These are phyloP conservation scores for Rousettus madagascariensis DNA, from an alignment of 2,797 vertebrate genomes.

Conservation along the genomic window DNA sequence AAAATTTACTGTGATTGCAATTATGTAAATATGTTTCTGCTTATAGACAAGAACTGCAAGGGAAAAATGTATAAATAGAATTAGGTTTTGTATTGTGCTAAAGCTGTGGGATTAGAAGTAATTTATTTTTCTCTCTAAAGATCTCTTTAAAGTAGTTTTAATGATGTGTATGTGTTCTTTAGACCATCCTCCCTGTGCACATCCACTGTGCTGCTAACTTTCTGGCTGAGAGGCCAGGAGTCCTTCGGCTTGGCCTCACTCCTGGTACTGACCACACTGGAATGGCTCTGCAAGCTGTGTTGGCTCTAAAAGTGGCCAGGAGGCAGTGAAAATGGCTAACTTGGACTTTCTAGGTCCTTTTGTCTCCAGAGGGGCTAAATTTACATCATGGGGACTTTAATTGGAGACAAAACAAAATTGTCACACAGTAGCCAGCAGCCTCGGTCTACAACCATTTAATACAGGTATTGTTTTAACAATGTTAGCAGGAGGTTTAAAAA, in stretches of 20 bases:
- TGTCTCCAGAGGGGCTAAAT: conserved; percentile 75
- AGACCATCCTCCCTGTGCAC: background rate
- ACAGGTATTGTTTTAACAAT: background rate
- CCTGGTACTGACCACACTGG: background rate
- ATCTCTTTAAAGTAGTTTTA: conserved; percentile 51
- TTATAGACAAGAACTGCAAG: conserved; percentile 71
- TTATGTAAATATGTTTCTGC: conserved; percentile 77
- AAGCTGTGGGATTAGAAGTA: conserved; percentile 51
- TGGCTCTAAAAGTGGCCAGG: conserved; percentile 74
- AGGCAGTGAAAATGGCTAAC: conserved; percentile 73
- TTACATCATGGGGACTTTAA: conserved; percentile 56
- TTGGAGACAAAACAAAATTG: conserved; percentile 12
- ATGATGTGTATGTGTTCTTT: background rate
- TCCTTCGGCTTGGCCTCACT: background rate
- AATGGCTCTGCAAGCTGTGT: background rate
- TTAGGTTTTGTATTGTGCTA: conserved; percentile 63
- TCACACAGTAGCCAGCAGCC: background rate
- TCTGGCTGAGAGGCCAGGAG: background rate
- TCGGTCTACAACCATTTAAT: background rate
- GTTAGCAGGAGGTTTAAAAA: background rate
- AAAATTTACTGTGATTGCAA: conserved; percentile 75
- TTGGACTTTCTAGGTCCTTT: conserved; percentile 74
- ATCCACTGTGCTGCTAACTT: background rate
- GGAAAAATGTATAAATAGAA: conserved; percentile 71
- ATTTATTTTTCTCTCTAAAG: conserved; percentile 67